Evolutionary conservation across 1,140 invertebrate species (phyloP), one percentile per base, ranked within the genome.

Genomic region (Manduca sexta): DNA sequence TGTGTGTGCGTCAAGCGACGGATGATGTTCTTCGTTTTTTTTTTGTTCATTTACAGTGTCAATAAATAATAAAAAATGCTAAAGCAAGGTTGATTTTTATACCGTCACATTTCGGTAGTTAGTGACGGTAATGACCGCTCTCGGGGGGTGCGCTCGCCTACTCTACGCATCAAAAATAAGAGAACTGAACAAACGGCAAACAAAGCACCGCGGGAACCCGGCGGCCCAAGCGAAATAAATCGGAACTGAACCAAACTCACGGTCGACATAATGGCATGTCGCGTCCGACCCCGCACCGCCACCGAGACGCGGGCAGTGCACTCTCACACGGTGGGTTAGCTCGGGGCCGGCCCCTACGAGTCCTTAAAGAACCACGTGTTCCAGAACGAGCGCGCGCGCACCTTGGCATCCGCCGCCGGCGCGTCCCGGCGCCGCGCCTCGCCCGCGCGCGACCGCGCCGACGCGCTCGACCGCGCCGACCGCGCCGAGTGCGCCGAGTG

Each of bases 251-350:
- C 65, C 46, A 81, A 85, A 87, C 85, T 87, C 83, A 87, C 84
- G 64, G 84, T 83, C 71, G 83, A 85, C 78, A 84, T 86, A 84
- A 86, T 84, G 81, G 82, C 83, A 85, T 79, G 74, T 30, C 21
- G 30, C 14, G 42, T 26, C 16, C 12, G 17, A 21, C n/a, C 42
- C 42, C 10, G 10, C 15, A 10, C 15, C 43, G 42, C 7, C 6
- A 8, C 7, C 30, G 41, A 30, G 41, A 8, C 29, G 21, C 4
- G 21, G 14, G 11, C 15, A 64, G 74, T 72, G 70, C 69, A 69
- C 65, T 64, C 52, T 74, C 72, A 75, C 69, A 76, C 73, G 69
- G 71, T 71, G 71, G 64, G 57, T 46, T 26, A 45, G 49, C 51
- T 43, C 47, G 48, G 41, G 35, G 59, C 40, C 17, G 44, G 18